Conservation (phyloP, 2,113 vertebrate species). For the Lagopus muta region DNA sequence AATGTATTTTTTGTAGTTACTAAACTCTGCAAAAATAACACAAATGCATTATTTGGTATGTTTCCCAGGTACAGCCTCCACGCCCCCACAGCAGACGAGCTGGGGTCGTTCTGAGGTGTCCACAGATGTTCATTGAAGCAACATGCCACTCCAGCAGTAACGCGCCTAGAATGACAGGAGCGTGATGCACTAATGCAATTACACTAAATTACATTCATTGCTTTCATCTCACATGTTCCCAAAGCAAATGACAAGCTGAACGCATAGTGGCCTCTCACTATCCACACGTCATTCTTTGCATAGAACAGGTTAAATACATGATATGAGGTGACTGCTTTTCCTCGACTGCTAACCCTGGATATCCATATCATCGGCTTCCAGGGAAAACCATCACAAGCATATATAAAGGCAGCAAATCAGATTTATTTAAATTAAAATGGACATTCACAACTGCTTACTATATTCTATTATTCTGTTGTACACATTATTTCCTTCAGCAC, state of each 20-base stretch:
- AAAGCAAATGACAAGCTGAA: conserved; percentile 13
- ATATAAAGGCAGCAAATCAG: not conserved
- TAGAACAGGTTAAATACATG: not conserved
- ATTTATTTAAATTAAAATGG: not conserved
- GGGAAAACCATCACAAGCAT: not conserved
- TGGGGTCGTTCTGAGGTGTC: not conserved
- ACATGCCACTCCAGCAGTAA: not conserved
- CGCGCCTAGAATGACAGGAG: not conserved
- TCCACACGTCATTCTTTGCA: not conserved
- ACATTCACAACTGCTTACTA: not conserved
- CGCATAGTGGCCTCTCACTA: not conserved
- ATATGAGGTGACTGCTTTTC: not conserved
- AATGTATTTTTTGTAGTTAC: not conserved
- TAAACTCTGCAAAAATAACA: not conserved
- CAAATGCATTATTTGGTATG: not conserved
- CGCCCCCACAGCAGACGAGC: not conserved
- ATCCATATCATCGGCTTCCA: not conserved
- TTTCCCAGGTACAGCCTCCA: not conserved
- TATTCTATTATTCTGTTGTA: not conserved
- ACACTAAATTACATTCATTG: not conserved
- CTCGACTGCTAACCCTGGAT: not conserved
- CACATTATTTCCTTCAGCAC: accelerated
- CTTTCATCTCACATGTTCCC: not conserved
- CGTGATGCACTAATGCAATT: not conserved
- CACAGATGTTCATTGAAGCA: not conserved